Evolutionary conservation across 2,113 vertebrate genomes (phyloP), one percentile per base, ranked within the genome.

Genomic region (Prolemur simus): DNA sequence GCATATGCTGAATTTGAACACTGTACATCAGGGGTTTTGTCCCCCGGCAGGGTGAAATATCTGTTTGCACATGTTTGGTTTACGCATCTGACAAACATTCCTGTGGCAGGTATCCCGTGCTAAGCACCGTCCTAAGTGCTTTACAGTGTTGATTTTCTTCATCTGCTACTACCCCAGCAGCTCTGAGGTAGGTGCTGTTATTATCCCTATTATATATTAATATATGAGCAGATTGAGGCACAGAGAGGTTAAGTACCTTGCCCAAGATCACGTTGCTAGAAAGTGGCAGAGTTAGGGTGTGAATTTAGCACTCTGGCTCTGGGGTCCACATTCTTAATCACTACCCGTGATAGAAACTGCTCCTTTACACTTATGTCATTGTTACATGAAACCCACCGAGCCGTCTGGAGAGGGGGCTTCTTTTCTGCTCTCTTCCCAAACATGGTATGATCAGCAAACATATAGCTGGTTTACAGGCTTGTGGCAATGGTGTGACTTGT

Each of bases 11-110:
- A 71, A 49, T 42, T 3, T 82, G 85, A 58, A 27, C 1, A n/a
- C 56, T 81, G 17, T 9, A 27, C 11, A 17, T 18, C 49, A 45
- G 60, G 3, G 3, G 20, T 60, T 78, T 84, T 88, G 34, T 88
- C 68, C 27, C 54, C 20, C 32, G 37, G 1, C 47, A 80, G 63
- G 34, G 89, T 73, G 47, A 82, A 81, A 29, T 88, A 56, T 83
- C 87, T 77, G 0, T 73, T 37, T 39, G 54, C 54, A 68, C 34
- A 14, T 11, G 9, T 81, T 95, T 60, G 68, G 82, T 87, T 89
- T 87, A 88, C 39, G 80, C 58, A 68, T 37, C 64, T 95, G 64
- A 88, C 76, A 89, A 81, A 68, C 56, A 85, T 68, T 96, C 92
- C 52, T 73, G 45, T 37, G 60, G 87, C 84, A 49, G 66, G 58